Conservation (phyloP, 2,113 vertebrate genomes). For the Hemibagrus wyckioides region DNA sequence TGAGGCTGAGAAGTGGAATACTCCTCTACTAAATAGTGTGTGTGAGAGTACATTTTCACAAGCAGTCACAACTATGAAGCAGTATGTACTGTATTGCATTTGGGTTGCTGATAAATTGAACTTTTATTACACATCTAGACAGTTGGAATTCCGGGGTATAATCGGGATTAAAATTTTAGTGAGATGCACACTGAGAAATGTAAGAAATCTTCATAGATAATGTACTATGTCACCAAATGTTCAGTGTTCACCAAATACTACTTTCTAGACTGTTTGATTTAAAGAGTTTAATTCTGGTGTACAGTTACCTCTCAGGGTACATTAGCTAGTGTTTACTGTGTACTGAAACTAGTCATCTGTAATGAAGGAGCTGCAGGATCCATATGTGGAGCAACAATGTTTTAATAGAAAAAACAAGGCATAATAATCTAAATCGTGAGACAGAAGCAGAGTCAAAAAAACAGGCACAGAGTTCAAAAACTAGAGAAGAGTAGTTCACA, state of each 20-base stretch:
- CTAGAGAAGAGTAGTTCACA: too few species aligned
- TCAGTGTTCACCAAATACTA: background rate
- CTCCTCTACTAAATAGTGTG: background rate
- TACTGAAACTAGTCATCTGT: background rate
- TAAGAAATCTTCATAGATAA: background rate
- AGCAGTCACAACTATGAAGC: background rate
- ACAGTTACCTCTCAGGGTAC: background rate
- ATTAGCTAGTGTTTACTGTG: background rate
- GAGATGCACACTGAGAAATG: background rate
- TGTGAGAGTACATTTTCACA: background rate
- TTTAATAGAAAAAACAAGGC: too few species aligned
- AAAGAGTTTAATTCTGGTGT: background rate
- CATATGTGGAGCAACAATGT: too few species aligned
- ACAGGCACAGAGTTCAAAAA: too few species aligned
- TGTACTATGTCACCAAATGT: background rate
- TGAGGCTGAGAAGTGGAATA: background rate
- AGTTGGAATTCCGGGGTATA: background rate
- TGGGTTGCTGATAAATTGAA: background rate
- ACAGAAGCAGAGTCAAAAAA: too few species aligned
- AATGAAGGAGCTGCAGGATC: too few species aligned
- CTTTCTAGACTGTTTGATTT: background rate
- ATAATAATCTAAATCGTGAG: too few species aligned
- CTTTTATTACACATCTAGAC: background rate
- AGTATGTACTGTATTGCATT: background rate
- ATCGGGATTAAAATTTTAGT: background rate